These are phyloP conservation scores for Alca torda DNA, from an alignment of 2,797 vertebrate species.

Conservation along the genomic window DNA sequence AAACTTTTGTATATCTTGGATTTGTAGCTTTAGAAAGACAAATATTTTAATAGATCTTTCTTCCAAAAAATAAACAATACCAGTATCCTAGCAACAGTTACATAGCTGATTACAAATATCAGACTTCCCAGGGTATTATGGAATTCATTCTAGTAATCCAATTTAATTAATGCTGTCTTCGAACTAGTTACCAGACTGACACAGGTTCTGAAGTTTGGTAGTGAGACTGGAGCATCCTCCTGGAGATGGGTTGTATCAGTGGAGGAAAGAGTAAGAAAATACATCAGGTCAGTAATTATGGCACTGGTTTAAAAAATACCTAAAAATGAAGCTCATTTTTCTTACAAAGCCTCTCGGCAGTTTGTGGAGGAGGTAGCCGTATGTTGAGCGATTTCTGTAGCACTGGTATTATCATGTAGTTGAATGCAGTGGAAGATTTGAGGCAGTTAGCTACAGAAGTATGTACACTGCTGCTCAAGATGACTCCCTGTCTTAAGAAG, in stretches of 20 bases:
- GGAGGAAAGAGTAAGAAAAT: not conserved
- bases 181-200: not conserved
- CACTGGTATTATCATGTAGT: not conserved
- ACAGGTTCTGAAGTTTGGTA: not conserved
- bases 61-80: slow-evolving; percentile 37
- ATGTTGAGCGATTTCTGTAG: not conserved
- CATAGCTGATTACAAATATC: slow-evolving; percentile 52
- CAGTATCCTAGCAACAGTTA: slow-evolving; percentile 65
- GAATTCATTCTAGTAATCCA: slow-evolving; percentile 51
- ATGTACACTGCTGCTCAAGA: not conserved
- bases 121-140: slow-evolving; percentile 21
- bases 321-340: not conserved
- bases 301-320: not conserved
- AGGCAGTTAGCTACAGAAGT: not conserved
- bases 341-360: not conserved
- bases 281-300: not conserved
- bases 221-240: not conserved
- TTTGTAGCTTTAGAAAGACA: slow-evolving; percentile 38
- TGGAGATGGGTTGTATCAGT: not conserved
- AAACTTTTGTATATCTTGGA: slow-evolving; percentile 36
- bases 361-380: not conserved
- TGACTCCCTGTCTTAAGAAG: not conserved
- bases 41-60: slow-evolving; percentile 23
- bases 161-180: slow-evolving; percentile 17
- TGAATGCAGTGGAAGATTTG: not conserved